Conservation (phyloP, 2,113 vertebrate species). For the Motacilla alba region DNA sequence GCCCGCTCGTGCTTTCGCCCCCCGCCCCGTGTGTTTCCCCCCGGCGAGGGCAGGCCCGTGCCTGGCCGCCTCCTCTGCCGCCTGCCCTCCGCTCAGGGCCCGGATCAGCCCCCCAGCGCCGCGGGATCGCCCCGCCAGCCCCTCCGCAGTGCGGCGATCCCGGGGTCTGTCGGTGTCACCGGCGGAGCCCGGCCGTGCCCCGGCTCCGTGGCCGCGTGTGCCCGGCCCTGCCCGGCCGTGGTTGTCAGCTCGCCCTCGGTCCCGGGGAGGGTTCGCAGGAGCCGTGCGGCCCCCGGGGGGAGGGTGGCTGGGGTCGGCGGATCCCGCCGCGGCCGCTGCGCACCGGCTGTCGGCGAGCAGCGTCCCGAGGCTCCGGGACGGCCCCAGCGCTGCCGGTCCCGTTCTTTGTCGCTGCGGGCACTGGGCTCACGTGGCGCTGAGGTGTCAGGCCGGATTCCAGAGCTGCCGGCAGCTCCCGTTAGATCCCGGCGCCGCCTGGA, state of each 20-base stretch:
- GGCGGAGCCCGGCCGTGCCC: neutral
- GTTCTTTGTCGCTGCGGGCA: neutral
- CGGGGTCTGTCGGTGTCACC: too few relatives aligned
- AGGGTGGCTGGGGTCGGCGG: fast-evolving
- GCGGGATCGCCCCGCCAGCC: neutral
- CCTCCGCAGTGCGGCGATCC: fast-evolving
- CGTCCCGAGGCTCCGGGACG: neutral
- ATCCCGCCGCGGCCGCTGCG: fast-evolving
- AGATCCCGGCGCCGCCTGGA: fast-evolving
- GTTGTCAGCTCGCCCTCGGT: neutral
- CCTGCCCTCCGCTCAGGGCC: neutral
- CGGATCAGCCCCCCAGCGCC: too few relatives aligned
- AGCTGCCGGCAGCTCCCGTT: neutral
- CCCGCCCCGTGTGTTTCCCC: neutral
- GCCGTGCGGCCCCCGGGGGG: neutral
- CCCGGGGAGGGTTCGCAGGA: neutral
- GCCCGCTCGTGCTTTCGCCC: neutral
- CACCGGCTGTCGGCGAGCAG: fast-evolving
- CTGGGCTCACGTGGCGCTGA: neutral
- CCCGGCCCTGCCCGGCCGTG: neutral
- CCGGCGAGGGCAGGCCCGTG: neutral
- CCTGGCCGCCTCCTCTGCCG: too few relatives aligned
- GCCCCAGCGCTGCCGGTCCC: neutral
- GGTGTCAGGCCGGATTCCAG: neutral
- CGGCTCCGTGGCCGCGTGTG: neutral